phyloP scores from a whole-genome alignment of 2,113 vertebrate genomes.

The Morone chrysops region DNA sequence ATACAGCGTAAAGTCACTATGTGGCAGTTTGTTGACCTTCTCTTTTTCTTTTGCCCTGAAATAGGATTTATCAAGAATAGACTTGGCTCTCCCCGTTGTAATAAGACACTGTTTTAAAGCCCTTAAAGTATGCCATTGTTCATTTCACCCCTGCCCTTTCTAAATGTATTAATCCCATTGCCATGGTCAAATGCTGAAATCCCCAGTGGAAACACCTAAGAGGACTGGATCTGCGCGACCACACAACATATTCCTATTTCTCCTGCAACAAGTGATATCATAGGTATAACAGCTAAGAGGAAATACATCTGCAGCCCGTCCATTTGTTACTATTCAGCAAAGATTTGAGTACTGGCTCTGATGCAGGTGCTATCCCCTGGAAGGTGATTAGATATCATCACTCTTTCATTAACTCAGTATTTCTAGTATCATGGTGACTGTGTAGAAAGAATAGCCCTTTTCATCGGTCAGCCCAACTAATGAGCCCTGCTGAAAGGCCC shows the following conservation, averaged over 20 bases:
- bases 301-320: conserved; percentile 63
- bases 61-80: conserved; percentile 64
- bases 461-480: conserved; percentile 69
- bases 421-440: conserved; percentile 66
- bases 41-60: conserved; percentile 47
- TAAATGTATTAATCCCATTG: conserved; percentile 76
- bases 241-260: conserved; percentile 70
- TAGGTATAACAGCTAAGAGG: conserved; percentile 55
- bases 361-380: conserved; percentile 73
- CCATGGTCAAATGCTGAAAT: conserved; percentile 76
- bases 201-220: conserved; percentile 72
- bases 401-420: conserved; percentile 81
- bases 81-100: conserved; percentile 62
- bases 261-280: conserved; percentile 59
- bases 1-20: not conserved
- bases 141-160: conserved; percentile 71
- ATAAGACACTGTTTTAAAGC: conserved; percentile 79
- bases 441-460: conserved; percentile 78
- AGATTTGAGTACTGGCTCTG: conserved; percentile 40
- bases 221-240: conserved; percentile 64
- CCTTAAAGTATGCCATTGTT: conserved; percentile 81
- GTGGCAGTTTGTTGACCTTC: conserved; percentile 43
- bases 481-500: conserved; percentile 69
- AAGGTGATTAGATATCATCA: conserved; percentile 82
- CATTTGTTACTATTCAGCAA: conserved; percentile 44